Conservation (phyloP, 53 echinoderm and acorn worm species). For the Stichopus horrens region DNA sequence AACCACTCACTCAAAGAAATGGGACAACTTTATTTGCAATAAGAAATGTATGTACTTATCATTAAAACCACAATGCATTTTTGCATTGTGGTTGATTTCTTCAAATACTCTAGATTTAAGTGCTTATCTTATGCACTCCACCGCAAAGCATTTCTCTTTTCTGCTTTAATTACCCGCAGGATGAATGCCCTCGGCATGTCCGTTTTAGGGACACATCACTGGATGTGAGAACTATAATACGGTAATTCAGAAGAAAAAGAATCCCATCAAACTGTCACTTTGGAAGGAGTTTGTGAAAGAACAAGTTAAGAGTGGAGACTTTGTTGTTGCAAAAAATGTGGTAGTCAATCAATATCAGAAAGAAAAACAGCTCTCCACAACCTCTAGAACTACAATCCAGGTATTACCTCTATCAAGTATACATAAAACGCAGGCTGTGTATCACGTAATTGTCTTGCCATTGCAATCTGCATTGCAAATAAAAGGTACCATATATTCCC, state of each 20-base stretch:
- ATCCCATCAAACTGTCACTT: constrained; percentile 14
- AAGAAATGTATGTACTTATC: no score
- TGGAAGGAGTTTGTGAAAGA: constrained; percentile 11
- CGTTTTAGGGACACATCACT: constrained; percentile 6
- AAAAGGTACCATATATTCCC: no score
- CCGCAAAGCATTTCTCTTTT: background rate
- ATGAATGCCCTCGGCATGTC: constrained; percentile 31
- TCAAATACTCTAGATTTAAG: no score
- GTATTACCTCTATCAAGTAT: background rate
- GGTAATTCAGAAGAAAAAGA: background rate
- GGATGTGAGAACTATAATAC: background rate
- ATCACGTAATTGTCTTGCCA: no score
- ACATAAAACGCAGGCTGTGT: no score
- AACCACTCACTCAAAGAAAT: no score
- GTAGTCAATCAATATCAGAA: constrained; percentile 10
- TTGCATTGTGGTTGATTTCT: no score
- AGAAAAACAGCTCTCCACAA: constrained; percentile 25
- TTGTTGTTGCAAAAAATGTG: constrained; percentile 11
- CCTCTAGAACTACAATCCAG: constrained; percentile 19
- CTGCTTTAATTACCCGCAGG: background rate
- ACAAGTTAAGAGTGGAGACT: constrained; percentile 21
- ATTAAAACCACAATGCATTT: no score
- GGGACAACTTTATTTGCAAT: no score
- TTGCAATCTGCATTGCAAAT: no score
- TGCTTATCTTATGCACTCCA: no score